Evolutionary conservation across 1,140 invertebrate genomes (phyloP), one percentile per base, ranked within the genome.

Genomic region (Neocloeon triangulifer): DNA sequence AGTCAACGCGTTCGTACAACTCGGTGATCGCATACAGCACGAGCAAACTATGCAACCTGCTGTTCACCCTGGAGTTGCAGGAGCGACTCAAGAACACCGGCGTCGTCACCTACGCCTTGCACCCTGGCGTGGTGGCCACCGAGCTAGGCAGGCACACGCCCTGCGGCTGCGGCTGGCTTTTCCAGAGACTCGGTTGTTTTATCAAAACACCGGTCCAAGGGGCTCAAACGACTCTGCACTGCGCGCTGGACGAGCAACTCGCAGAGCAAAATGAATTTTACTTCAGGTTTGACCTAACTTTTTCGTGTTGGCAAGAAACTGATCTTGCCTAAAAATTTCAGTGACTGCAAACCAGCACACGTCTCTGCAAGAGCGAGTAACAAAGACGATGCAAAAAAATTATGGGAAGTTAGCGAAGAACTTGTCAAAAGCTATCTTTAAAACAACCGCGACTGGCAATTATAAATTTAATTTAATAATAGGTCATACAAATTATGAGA

Each of bases 1-100:
- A 74, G 47, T 64, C 53, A 22, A 61, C 72, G 30, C 64, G 62
- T 30, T 46, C 46, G 0, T 79, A 77, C 38, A 61, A 57, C 33
- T 49, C 70, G 3, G 35, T 59, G 3, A 45, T 42, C 10, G 63
- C 62, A 23, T 82, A 79, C 47, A 41, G 48, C 8, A 70, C 73
- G 43, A 78, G 73, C 45, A 81, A 82, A 58, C 41, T 80, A 35
- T 71, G 73, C 4, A 75, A 80, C 41, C 48, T 78, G 15, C 47
- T 80, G n/a, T 80, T 80, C 41, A 64, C 65, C 0, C 56, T 51
- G 19, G 69, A 76, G 47, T 47, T 81, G 5, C 50, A 58, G 2
- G 49, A 49, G 19, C 47, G 56, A 38, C 43, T 79, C 1, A 47
- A 65, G 47, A 45, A 38, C 1, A 47, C 38, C 20, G 62, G 59